These are phyloP conservation scores for Eutrigla gurnardus DNA, from an alignment of 2,797 vertebrate species.

Conservation along the genomic window DNA sequence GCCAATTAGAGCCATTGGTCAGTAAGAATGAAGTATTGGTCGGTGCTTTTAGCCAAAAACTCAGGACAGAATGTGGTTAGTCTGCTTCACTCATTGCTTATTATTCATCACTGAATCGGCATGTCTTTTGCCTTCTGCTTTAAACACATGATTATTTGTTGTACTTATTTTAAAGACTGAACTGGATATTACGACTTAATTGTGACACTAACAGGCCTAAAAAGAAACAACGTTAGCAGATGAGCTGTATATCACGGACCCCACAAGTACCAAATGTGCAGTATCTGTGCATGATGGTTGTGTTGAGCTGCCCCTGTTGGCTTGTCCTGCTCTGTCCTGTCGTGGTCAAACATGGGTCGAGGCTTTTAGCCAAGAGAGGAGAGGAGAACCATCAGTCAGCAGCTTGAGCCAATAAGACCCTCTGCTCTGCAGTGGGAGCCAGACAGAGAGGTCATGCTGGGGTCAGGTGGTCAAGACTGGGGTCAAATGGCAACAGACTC, in stretches of 20 bases:
- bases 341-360: conserved; percentile 52
- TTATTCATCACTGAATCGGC: conserved; percentile 12
- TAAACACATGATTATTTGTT: neutral
- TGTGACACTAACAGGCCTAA: neutral
- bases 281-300: conserved; percentile 32
- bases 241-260: neutral
- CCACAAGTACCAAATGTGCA: neutral
- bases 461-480: conserved; percentile 67
- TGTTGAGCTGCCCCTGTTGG: conserved; percentile 41
- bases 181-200: neutral
- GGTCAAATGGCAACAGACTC: conserved; percentile 74
- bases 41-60: conserved; percentile 30
- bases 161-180: neutral
- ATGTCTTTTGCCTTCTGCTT: conserved; percentile 5
- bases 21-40: conserved; percentile 46
- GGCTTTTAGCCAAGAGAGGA: conserved; percentile 69
- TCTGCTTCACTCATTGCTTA: neutral
- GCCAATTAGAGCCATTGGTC: conserved; percentile 74
- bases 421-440: conserved; percentile 71
- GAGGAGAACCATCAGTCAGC: conserved; percentile 68
- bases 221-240: neutral
- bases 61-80: neutral
- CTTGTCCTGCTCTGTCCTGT: conserved; percentile 41
- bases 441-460: conserved; percentile 70
- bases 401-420: conserved; percentile 70